phyloP scores from a whole-genome alignment of 2,888 invertebrate genomes.

The Pedicia rivosa region DNA sequence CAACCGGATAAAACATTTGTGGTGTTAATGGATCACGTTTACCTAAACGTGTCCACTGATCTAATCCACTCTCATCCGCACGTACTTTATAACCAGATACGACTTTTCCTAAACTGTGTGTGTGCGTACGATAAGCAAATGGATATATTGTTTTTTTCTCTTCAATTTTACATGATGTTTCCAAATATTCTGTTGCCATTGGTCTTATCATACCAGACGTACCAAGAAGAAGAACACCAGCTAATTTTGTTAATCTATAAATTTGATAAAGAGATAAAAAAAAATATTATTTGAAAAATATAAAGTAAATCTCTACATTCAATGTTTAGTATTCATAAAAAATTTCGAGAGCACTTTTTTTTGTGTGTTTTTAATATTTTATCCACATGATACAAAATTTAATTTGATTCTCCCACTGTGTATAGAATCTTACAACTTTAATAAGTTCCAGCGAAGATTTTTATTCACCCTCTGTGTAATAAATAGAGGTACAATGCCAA shows the following conservation, averaged over 20 bases:
- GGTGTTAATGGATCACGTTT: constrained; percentile 75
- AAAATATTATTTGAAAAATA: too few species aligned
- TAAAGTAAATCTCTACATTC: too few species aligned
- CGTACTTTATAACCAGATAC: constrained; percentile 70
- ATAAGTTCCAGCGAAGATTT: too few species aligned
- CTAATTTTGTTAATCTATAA: constrained; percentile 71
- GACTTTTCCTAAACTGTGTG: constrained; percentile 73
- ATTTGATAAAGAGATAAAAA: too few species aligned
- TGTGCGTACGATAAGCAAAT: constrained; percentile 90
- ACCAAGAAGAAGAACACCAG: constrained; percentile 81
- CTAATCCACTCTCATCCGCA: constrained; percentile 35
- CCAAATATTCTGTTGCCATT: constrained; percentile 63
- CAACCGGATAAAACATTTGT: constrained; percentile 87
- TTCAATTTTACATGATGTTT: constrained; percentile 67
- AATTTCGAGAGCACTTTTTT: too few species aligned
- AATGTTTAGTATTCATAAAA: too few species aligned
- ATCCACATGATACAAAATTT: too few species aligned
- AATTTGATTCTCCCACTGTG: too few species aligned
- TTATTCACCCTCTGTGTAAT: too few species aligned
- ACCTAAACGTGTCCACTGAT: constrained; percentile 70
- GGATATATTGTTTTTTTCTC: constrained; percentile 80
- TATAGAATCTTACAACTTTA: too few species aligned
- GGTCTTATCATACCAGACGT: constrained; percentile 70
- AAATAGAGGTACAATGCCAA: too few species aligned
- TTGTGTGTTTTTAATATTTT: too few species aligned